Base-by-base conservation (phyloP, 2,888 invertebrate genomes). In the Synergus umbraculus region DNA sequence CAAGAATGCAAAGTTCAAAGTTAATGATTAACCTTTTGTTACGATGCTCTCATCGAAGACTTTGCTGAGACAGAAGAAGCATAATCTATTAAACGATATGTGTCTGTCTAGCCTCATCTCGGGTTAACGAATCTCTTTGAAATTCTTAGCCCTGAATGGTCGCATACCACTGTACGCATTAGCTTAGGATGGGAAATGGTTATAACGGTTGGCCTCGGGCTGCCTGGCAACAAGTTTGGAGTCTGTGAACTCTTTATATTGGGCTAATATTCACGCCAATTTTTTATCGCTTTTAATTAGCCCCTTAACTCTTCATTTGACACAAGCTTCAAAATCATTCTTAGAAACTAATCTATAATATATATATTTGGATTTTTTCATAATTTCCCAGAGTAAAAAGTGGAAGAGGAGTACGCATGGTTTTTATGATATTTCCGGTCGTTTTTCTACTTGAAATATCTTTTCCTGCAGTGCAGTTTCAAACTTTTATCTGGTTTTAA, bases 121-220 rank as follows among this genome's bases (percentile, higher is more conserved):
- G 73, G 73, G 73, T 73, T 73, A 73, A 73, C 54, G 54, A 73
- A 73, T 73, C 54, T 73, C 49, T 73, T 73, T 73, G 73, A 73
- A 73, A 29, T 73, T 69, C 69, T 54, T 73, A 49, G 73, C 73
- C 73, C 73, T 73, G 73, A n/a, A 73, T 73, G 49, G 54, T n/a
- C 73, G 73, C 49, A 73, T 54, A 73, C 73, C 29, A 49, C 49
- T 37, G 29, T 29, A 73, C 37, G 18, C 58, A n/a, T 60, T 10
- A 69, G 49, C 69, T 69, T 69, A 49, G 54, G 29, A 73, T 73
- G 73, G 73, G 73, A 73, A 73, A 73, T 37, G 54, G n/a, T 54
- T 73, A 46, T 49, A 73, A 73, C 73, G 73, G 73, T 73, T 54
- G 73, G 66, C 73, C 73, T 37, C 29, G 73, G 73, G 49, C 29